These are phyloP conservation scores for Euplexia lucipara DNA, from an alignment of 2,888 invertebrate species.

Conservation along the genomic window DNA sequence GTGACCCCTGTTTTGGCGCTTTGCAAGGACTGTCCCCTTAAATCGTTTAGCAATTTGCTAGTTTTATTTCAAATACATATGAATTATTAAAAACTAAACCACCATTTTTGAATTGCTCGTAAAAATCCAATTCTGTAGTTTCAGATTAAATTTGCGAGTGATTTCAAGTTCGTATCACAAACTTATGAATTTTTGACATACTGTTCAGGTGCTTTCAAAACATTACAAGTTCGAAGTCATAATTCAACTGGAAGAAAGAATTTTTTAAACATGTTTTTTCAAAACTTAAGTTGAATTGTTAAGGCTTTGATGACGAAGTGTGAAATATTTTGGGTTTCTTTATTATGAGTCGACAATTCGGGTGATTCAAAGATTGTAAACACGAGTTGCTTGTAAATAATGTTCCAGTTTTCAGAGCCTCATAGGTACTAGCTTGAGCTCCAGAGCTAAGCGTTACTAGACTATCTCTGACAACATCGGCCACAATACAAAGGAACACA, in stretches of 20 bases:
- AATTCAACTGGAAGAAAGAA: conserved; percentile 23
- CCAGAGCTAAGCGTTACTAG: not conserved
- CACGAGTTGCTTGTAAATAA: conserved; percentile 11
- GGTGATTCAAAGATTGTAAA: conserved; percentile 6
- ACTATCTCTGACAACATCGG: conserved; percentile 7
- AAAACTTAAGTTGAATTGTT: conserved; percentile 27
- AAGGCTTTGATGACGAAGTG: conserved; percentile 14
- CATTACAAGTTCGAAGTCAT: conserved; percentile 32
- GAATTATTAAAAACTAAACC: conserved; percentile 8
- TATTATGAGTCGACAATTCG: conserved; percentile 21
- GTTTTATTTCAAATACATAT: conserved; percentile 16
- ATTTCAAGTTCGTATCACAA: conserved; percentile 34
- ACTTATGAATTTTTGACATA: conserved; percentile 23
- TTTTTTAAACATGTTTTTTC: conserved; percentile 11
- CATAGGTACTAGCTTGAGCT: not conserved
- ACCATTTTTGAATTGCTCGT: conserved; percentile 35
- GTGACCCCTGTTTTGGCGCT: too few relatives aligned
- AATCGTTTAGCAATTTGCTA: conserved; percentile 16
- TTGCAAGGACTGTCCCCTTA: too few relatives aligned
- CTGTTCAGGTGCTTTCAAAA: conserved; percentile 12
- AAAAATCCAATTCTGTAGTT: conserved; percentile 12
- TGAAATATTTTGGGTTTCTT: conserved; percentile 31
- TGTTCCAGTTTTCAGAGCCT: conserved; percentile 2
- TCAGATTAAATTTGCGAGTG: conserved; percentile 30
- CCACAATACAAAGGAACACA: conserved; percentile 15